Base-by-base conservation (phyloP, 2,888 invertebrate genomes). In the Torymus tubicola region DNA sequence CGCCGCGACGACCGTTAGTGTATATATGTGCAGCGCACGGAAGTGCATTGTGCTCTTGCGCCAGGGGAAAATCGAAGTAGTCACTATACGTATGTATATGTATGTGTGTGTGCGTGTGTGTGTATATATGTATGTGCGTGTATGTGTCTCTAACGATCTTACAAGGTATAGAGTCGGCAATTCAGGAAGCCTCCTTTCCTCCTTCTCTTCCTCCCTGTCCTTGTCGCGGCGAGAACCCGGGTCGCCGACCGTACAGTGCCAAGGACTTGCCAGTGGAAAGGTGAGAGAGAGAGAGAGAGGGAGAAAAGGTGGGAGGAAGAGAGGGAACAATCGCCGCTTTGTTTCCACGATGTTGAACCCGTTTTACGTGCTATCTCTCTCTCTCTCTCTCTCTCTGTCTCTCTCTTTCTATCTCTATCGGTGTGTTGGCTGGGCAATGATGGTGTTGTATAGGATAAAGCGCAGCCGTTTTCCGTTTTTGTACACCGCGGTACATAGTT, bases 1-100 rank as follows among this genome's bases (percentile, higher is more conserved):
- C 86, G 84, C 84, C 84, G 82, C 73, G 86, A 86, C 87, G 88
- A 90, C 90, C 90, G 90, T 90, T 90, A 90, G 42, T 42, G 42
- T 42, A 8, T 42, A 8, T 42, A 42, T 42, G 42, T 13, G 61
- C 13, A 12, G 24, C 16, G 57, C 24, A 82, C 85, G 86, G 86
- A 86, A 85, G 85, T 86, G 81, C 82, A 85, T 86, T 86, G 86
- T 86, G 84, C 57, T 18, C 10, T 42, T 31, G 60, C 13, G 53
- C 12, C 60, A 8, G 42, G 42, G 42, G 42, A 42, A 42, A 42
- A 42, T 42, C 42, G 42, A 42, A 42, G 5, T 1, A 8, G 42
- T 8, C 42, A 0, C 31, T 31, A n/a, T n/a, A n/a, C n/a, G 21
- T 21, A 21, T 21, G 21, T 21, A 21, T 21, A 21, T 21, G 2